A percentile compares a stretch with the other conserved stretches of the same genome.
Evolutionary conservation across 2,888 invertebrate genomes (phyloP).

Genomic region (Drosophila sordidula): DNA sequence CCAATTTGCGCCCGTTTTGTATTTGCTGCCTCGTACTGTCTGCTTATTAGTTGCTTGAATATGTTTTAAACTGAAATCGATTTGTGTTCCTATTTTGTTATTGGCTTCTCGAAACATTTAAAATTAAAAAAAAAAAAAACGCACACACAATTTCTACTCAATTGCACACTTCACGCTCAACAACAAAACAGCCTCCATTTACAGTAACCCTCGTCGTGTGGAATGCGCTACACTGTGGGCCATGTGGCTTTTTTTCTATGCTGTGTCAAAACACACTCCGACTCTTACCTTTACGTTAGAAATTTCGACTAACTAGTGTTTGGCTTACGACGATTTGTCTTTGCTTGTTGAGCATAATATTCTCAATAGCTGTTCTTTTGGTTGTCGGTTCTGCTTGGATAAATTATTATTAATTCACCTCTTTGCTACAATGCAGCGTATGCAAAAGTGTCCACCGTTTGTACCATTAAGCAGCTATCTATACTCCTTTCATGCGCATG

Average conservation of each 20-base stretch:
- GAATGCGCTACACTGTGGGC: conserved; percentile 36
- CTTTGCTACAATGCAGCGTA: conserved; percentile 33
- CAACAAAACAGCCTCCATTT: conserved; percentile 75
- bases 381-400: not conserved
- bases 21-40: conserved; percentile 5
- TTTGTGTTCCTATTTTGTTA: conserved; percentile 39
- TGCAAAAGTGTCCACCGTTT: conserved; percentile 1
- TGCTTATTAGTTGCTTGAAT: conserved; percentile 34
- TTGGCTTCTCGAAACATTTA: conserved; percentile 64
- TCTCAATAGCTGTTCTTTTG: not conserved
- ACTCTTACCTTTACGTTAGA: not conserved
- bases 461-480: conserved; percentile 54
- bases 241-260: conserved; percentile 1
- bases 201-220: conserved; percentile 73
- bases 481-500: conserved; percentile 53
- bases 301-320: too few relatives aligned
- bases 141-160: conserved; percentile 56
- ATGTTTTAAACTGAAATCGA: conserved; percentile 32
- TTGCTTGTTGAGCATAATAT: not conserved
- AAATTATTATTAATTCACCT: not conserved
- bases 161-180: conserved; percentile 76
- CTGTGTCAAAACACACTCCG: not conserved
- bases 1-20: conserved; percentile 43
- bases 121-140: conserved; percentile 47
- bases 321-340: too few relatives aligned